These are phyloP conservation scores for Merodon equestris DNA, from an alignment of 2,888 invertebrate species.

Conservation along the genomic window DNA sequence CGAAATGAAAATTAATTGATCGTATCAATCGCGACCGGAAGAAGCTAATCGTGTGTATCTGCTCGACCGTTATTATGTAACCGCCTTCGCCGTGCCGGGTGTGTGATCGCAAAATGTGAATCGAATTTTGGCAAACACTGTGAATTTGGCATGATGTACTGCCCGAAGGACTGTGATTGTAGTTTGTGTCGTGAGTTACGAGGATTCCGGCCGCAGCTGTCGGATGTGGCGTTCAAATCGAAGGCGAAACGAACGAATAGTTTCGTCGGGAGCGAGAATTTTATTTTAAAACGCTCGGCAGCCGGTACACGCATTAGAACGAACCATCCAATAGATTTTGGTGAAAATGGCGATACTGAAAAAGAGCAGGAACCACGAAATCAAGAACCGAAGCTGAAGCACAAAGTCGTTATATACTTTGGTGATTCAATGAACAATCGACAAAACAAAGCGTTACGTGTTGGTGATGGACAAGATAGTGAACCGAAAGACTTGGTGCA, in stretches of 20 bases:
- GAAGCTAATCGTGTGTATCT: conserved; percentile 44
- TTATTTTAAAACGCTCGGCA: conserved; percentile 79
- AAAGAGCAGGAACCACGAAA: conserved; percentile 76
- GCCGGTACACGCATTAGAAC: conserved; percentile 71
- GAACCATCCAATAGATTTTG: conserved; percentile 4
- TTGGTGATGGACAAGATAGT: conserved; percentile 26
- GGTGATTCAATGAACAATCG: conserved; percentile 82
- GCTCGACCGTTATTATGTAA: conserved; percentile 36
- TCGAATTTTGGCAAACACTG: conserved; percentile 12
- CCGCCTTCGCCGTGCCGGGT: too few relatives aligned
- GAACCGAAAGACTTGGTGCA: conserved; percentile 62
- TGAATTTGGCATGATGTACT: conserved; percentile 80
- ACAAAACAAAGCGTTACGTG: conserved; percentile 58
- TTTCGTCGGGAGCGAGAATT: conserved; percentile 76
- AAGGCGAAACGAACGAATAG: conserved; percentile 3
- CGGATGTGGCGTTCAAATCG: conserved; percentile 34
- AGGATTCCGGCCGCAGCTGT: conserved; percentile 80
- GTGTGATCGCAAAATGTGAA: conserved; percentile 56
- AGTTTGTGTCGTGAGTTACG: conserved; percentile 87
- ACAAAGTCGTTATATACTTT: conserved; percentile 87
- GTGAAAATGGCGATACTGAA: background rate
- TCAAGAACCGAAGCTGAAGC: conserved; percentile 73
- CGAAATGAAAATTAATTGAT: conserved; percentile 60
- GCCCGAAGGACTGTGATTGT: conserved; percentile 86
- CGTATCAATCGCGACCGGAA: conserved; percentile 64